Base-by-base conservation (phyloP, 2,113 vertebrate genomes). In the Poeciliopsis turrubarensis region DNA sequence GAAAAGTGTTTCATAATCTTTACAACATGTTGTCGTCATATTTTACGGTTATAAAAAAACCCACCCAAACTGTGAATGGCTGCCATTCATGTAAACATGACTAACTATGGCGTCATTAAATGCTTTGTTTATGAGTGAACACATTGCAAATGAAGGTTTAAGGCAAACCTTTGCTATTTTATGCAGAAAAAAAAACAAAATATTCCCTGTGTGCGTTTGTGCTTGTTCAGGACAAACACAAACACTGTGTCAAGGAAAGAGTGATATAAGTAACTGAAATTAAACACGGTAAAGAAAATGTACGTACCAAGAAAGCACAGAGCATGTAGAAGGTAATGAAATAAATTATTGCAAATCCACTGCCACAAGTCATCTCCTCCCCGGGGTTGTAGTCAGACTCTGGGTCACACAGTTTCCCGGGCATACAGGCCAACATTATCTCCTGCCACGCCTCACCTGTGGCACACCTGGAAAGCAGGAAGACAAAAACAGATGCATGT, bases 291-390 rank as follows among this genome's bases (percentile, higher is more conserved):
- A 26, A 3, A 65, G 60, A 14, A 54, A 22, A 29, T 72, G 17
- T 60, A 77, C 89, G 84, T 93, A 99, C 98, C 97, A 99, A 92
- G 91, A 99, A 99, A 0, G 98, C 98, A 78, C 98, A 99, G 66
- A 99, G 96, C 98, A 99, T 99, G 87, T 99, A 99, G 93, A 99
- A 99, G 41, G 95, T 97, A 94, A 99, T 99, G 92, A 99, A 99
- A 85, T 99, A 99, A 89, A 99, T 83, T 1, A 99, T 98, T 81
- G 98, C 97, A 78, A 99, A 99, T 92, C 96, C 96, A 90, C 97
- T 99, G 73, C 98, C 98, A 70, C 98, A 99, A 0, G 97, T 96
- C 88, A 95, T 95, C 82, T 99, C 98, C 85, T 99, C 97, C 17
- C 97, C 98, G 0, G 96, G 96, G 83, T 86, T 96, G 86, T 95